Evolutionary conservation across 30 jellyfish, hydroid and myxozoan species (phyloP).

Genomic region (Hydractinia symbiolongicarpus): DNA sequence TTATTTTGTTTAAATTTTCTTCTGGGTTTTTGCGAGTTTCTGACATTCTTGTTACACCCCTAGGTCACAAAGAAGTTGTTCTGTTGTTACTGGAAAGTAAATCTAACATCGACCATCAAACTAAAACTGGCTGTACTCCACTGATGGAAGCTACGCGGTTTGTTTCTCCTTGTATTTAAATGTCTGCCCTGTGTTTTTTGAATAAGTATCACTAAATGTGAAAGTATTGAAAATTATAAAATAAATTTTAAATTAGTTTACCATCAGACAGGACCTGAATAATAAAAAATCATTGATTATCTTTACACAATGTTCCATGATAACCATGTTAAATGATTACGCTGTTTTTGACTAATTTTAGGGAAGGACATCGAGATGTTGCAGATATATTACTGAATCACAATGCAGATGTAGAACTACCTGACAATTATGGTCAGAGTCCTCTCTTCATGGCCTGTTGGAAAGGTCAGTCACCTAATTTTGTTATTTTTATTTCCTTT

Average conservation of each 20-base stretch:
- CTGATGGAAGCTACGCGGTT: constrained; percentile 97
- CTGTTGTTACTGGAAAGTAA: constrained; percentile 53
- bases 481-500: neutral
- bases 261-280: too few species aligned
- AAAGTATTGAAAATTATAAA: too few species aligned
- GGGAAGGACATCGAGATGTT: constrained; percentile 93
- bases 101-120: constrained; percentile 90
- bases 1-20: too few species aligned
- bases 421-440: constrained; percentile 96
- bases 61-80: constrained; percentile 84
- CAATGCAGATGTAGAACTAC: constrained; percentile 96
- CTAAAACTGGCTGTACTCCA: constrained; percentile 97
- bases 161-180: neutral
- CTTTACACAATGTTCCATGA: too few species aligned
- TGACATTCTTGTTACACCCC: too few species aligned
- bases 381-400: constrained; percentile 84
- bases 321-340: too few species aligned
- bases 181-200: neutral
- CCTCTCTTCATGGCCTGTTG: constrained; percentile 98
- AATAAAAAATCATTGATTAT: too few species aligned
- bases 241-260: too few species aligned
- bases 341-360: neutral
- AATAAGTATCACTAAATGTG: too few species aligned
- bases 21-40: too few species aligned
- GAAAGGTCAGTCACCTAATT: constrained; percentile 63